A percentile compares a stretch with the other conserved stretches of the same genome.
Evolutionary conservation across 1,140 invertebrate genomes (phyloP).

Genomic region (Callitettix versicolor): DNA sequence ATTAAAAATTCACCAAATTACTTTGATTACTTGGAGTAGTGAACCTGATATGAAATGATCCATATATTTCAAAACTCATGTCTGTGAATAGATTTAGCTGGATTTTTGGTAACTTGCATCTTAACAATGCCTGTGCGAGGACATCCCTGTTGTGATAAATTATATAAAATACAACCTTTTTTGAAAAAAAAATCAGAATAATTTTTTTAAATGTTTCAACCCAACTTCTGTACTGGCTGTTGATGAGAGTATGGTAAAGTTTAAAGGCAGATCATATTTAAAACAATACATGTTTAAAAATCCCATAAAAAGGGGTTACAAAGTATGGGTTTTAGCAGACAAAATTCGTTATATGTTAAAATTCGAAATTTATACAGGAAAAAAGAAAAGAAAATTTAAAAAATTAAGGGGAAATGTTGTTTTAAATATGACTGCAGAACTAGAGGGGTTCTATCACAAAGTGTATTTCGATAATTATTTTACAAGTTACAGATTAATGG

Average conservation of each 20-base stretch:
- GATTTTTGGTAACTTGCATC: conserved; percentile 27
- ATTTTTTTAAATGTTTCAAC: conserved; percentile 11
- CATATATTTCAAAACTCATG: conserved; percentile 31
- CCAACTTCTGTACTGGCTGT: conserved; percentile 17
- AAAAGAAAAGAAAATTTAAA: conserved; percentile 6
- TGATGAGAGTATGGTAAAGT: conserved; percentile 26
- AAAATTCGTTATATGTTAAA: conserved; percentile 9
- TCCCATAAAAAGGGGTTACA: conserved; percentile 24
- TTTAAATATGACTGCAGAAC: conserved; percentile 5
- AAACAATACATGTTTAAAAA: conserved; percentile 26
- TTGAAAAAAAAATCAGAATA: conserved; percentile 1
- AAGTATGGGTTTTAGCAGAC: conserved; percentile 22
- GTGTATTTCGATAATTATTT: conserved; percentile 29
- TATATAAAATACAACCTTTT: conserved; percentile 26
- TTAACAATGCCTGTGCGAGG: conserved; percentile 22
- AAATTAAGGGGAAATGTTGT: conserved; percentile 16
- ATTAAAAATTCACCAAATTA: conserved; percentile 26
- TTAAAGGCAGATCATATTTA: conserved; percentile 23
- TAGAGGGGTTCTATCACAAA: conserved; percentile 20
- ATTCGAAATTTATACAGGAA: conserved; percentile 24
- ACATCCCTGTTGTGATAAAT: conserved; percentile 24
- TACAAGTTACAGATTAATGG: conserved; percentile 21
- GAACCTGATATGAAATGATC: conserved; percentile 30
- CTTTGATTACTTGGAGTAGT: conserved; percentile 30
- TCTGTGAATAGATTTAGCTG: conserved; percentile 33